Percentiles rank a stretch among this genome's conserved stretches.
phyloP scores from a whole-genome alignment of 1,140 invertebrate genomes.

The Cecropterus lyciades region DNA sequence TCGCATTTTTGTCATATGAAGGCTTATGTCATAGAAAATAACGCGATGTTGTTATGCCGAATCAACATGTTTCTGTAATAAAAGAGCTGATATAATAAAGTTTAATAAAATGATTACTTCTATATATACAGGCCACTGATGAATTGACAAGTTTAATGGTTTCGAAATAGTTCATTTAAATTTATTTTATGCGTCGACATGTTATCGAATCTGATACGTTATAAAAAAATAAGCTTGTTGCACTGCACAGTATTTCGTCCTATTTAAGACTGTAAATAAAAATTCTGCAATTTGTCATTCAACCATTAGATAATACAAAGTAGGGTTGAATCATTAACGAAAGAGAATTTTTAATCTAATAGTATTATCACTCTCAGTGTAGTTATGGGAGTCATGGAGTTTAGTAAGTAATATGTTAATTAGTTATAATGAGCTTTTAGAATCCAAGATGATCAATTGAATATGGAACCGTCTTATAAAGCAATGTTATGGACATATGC shows the following conservation, averaged over 20 bases:
- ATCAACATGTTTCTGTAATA: too few species aligned
- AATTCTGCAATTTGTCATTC: not conserved
- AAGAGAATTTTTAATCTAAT: not conserved
- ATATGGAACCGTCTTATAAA: not conserved
- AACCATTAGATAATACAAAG: not conserved
- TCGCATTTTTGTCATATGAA: too few species aligned
- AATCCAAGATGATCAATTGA: not conserved
- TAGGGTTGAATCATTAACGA: not conserved
- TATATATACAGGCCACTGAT: too few species aligned
- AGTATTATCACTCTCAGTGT: too few species aligned
- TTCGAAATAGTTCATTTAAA: not conserved
- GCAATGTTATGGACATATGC: constrained; percentile 5
- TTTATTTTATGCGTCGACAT: not conserved
- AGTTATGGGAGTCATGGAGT: not conserved
- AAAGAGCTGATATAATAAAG: too few species aligned
- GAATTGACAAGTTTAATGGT: too few species aligned
- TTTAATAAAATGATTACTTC: too few species aligned
- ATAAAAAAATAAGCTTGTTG: not conserved
- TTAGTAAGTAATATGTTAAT: constrained; percentile 3
- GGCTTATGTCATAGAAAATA: too few species aligned
- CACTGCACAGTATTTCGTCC: constrained; percentile 2
- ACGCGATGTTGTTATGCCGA: too few species aligned
- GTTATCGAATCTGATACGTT: too few species aligned
- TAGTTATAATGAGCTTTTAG: not conserved
- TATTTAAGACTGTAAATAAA: constrained; percentile 3